Conservation (phyloP, 2,888 invertebrate species). For the Loripinus fragilis region DNA sequence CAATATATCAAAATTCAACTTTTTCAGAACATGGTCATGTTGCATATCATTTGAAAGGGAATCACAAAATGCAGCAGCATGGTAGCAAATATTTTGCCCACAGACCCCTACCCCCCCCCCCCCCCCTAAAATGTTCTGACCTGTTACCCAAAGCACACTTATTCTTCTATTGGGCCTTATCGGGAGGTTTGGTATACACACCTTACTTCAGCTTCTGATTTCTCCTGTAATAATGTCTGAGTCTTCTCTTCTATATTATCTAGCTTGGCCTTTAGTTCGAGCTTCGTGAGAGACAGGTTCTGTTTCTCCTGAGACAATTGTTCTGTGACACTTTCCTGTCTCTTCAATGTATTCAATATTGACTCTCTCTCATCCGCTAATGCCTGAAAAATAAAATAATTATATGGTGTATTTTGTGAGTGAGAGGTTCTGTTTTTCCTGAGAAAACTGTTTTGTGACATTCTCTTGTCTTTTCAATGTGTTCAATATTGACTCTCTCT, state of each 20-base stretch:
- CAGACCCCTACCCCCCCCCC: no score
- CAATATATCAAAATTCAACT: no score
- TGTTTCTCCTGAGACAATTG: slow-evolving; percentile 82
- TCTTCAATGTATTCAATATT: slow-evolving; percentile 78
- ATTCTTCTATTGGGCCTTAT: no score
- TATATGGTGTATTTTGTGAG: slow-evolving; percentile 73
- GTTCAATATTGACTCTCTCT: slow-evolving; percentile 81
- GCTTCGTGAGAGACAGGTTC: slow-evolving; percentile 80
- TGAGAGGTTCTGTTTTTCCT: slow-evolving; percentile 82
- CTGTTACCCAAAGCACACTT: no score
- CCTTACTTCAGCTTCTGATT: slow-evolving; percentile 82
- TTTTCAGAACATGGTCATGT: no score
- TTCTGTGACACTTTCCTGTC: slow-evolving; percentile 67
- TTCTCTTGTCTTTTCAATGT: slow-evolving; percentile 74
- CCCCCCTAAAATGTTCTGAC: no score
- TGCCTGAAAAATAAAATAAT: slow-evolving; percentile 63
- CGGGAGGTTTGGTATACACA: no score
- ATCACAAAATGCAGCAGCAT: no score
- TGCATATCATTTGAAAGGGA: no score
- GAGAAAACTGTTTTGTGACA: slow-evolving; percentile 73
- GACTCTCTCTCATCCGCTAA: slow-evolving; percentile 82
- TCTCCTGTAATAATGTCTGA: slow-evolving; percentile 80
- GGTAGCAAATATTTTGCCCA: no score
- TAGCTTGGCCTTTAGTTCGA: slow-evolving; percentile 74
- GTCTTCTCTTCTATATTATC: slow-evolving; percentile 82